phyloP scores from a whole-genome alignment of 2,797 vertebrate species.

The Alca torda region DNA sequence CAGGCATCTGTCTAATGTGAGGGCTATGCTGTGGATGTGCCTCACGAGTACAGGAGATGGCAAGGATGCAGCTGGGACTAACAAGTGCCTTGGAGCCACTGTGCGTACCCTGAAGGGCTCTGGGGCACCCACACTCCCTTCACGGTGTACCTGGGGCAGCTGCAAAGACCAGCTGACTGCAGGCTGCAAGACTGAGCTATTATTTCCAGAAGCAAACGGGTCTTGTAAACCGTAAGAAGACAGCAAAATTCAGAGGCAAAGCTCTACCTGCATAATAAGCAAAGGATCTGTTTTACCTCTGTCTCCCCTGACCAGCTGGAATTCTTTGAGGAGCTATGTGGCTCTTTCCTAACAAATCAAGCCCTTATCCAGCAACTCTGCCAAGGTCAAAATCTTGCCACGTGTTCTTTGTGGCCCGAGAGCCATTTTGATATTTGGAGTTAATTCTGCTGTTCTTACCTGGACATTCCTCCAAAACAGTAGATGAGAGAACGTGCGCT shows the following conservation, averaged over 20 bases:
- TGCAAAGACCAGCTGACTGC: neutral
- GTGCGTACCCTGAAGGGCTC: neutral
- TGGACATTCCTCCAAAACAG: neutral
- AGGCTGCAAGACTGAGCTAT: neutral
- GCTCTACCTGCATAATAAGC: neutral
- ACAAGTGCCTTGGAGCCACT: neutral
- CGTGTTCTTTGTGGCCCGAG: neutral
- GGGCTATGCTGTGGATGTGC: neutral
- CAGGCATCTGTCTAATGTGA: neutral
- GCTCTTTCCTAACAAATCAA: neutral
- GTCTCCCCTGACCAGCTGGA: neutral
- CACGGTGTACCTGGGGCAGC: neutral
- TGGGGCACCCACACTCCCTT: neutral
- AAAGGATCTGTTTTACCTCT: neutral
- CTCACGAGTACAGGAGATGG: neutral
- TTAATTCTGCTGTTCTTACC: neutral
- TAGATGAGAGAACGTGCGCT: neutral
- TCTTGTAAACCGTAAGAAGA: neutral
- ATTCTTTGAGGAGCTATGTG: neutral
- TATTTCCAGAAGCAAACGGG: neutral
- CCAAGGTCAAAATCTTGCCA: constrained; percentile 8
- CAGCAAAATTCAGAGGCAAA: neutral
- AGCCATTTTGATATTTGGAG: neutral
- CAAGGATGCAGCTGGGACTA: neutral
- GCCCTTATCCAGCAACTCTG: neutral